A percentile compares a stretch with the other conserved stretches of the same genome.
phyloP scores from a whole-genome alignment of 2,888 invertebrate genomes.

The Orthonevra nobilis region DNA sequence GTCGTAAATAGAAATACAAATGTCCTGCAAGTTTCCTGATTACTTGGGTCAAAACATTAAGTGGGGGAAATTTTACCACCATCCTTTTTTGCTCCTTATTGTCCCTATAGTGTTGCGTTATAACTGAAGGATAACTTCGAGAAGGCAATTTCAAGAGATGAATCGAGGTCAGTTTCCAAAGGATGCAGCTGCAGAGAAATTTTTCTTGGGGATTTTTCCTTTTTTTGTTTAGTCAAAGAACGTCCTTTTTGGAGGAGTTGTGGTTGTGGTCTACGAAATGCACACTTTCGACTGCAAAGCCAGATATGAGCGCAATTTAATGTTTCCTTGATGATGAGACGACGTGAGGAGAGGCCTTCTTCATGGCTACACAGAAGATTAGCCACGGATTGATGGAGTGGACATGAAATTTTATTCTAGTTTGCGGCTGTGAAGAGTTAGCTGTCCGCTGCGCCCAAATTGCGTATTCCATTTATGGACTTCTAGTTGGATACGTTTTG shows the following conservation, averaged over 20 bases:
- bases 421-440: background rate
- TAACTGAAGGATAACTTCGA: too few species aligned
- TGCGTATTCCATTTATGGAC: conserved; percentile 15
- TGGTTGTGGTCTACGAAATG: too few species aligned
- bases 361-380: background rate
- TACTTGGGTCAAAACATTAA: too few species aligned
- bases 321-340: background rate
- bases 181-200: too few species aligned
- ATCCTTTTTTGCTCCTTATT: too few species aligned
- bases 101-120: too few species aligned
- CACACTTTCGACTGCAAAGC: conserved; percentile 13
- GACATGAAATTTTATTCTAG: background rate
- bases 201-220: too few species aligned
- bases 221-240: too few species aligned
- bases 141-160: too few species aligned
- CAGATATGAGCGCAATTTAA: conserved; percentile 3
- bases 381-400: conserved; percentile 4
- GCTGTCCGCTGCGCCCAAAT: conserved; percentile 2
- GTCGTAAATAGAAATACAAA: background rate
- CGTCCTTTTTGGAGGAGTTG: too few species aligned
- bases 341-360: background rate
- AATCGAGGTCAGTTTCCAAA: too few species aligned
- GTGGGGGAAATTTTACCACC: too few species aligned
- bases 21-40: background rate
- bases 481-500: background rate